A percentile compares a stretch with the other conserved stretches of the same genome.
Evolutionary conservation across 2,797 vertebrate species (phyloP).

Genomic region (Euphonia xanthogaster): DNA sequence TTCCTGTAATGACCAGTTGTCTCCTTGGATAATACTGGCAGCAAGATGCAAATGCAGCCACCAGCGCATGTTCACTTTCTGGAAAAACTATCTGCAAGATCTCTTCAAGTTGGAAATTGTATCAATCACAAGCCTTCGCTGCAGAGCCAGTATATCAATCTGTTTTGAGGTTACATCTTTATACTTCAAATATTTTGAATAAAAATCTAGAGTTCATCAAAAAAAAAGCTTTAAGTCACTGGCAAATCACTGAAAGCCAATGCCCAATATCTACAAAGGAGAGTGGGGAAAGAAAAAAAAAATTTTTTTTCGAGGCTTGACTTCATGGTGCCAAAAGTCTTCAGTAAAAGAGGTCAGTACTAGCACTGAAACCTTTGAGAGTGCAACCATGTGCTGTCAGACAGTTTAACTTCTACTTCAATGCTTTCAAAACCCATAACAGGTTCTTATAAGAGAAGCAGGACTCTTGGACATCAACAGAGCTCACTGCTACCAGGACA

Average conservation of each 20-base stretch:
- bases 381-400: neutral
- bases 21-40: neutral
- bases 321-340: neutral
- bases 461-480: neutral
- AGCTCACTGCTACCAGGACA: neutral
- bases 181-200: neutral
- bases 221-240: neutral
- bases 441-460: neutral
- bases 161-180: neutral
- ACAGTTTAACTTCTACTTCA: neutral
- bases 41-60: neutral
- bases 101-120: neutral
- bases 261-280: neutral
- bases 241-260: neutral
- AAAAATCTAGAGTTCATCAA: neutral
- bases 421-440: neutral
- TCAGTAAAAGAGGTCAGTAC: neutral
- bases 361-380: neutral
- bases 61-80: neutral
- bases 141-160: neutral
- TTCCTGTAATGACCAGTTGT: neutral
- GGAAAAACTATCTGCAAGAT: neutral
- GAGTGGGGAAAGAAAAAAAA: neutral
- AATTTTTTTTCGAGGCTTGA: neutral
- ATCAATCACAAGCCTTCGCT: neutral